Evolutionary conservation across 2,113 vertebrate genomes (phyloP).

Genomic region (Nycticryphes semicollaris): DNA sequence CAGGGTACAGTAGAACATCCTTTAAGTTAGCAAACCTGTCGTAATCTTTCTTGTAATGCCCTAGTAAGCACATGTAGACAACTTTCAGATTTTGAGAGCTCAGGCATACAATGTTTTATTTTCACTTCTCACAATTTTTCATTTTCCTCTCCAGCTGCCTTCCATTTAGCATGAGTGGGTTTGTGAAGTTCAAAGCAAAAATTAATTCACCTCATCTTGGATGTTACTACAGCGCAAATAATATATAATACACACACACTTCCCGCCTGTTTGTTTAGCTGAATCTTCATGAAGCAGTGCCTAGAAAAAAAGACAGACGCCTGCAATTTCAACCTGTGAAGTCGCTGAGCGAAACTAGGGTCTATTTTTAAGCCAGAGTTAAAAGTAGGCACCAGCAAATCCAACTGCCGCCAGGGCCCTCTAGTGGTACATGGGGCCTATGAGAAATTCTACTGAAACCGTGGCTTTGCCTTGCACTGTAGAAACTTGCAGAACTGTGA

Average conservation of each 20-base stretch:
- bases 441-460: neutral
- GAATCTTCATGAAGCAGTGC: neutral
- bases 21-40: neutral
- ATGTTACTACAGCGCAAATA: neutral
- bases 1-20: neutral
- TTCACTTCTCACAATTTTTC: neutral
- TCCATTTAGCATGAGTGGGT: neutral
- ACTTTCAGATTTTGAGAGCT: neutral
- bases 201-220: neutral
- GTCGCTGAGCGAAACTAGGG: neutral
- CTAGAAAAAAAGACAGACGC: neutral
- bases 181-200: neutral
- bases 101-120: neutral
- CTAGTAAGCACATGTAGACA: neutral
- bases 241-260: neutral
- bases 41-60: neutral
- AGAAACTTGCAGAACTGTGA: neutral
- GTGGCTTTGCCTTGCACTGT: neutral
- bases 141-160: neutral
- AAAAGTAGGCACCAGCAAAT: neutral
- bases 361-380: neutral
- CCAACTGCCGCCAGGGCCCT: conserved; percentile 43
- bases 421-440: conserved; percentile 9
- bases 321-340: neutral
- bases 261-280: neutral